Base-by-base conservation (phyloP, 2,888 invertebrate species). In the Drosophila tripunctata region DNA sequence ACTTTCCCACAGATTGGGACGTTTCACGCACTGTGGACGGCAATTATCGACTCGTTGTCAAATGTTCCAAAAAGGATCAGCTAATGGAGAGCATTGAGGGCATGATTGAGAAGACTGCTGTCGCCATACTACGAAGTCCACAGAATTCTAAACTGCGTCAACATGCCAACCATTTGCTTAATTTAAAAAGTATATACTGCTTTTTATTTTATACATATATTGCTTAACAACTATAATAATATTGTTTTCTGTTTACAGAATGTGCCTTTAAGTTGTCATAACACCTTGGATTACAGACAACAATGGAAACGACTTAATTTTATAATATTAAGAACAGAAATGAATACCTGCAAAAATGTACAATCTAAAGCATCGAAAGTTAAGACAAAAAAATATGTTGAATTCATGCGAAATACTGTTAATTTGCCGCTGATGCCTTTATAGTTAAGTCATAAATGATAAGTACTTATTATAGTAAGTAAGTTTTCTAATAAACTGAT, bases 71-170 rank as follows among this genome's bases (percentile, higher is more conserved):
- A 5, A 84, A 87, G 55, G 78, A 84, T 2, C 52, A 68, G 31
- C 62, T 84, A 0, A 0, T 87, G 12, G 58, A 76, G 15, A 60
- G 63, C 45, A 75, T 87, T 10, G 85, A 87, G 36, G 78, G 76
- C 1, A 70, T 84, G 72, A 57, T 82, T 19, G 74, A 76, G 31
- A 78, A 81, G 48, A 48, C 85, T 5, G 78, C 76, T 3, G 61
- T 61, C 2, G 65, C 58, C 8, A 31, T 73, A 10, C 35, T 86
- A 0, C 63, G 78, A 6, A 63, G 41, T 36, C 75, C 75, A 10
- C 71, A 72, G n/a, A 61, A 67, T 6, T 3, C 31, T 0, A 44
- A 55, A 35, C 15, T 76, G 4, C 77, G 57, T 0, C 56, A 62
- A 12, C 66, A 86, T 64, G 80, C 80, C 4, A 55, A 73, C 3